Conservation (phyloP, 2,113 vertebrate genomes). For the Solea solea region DNA sequence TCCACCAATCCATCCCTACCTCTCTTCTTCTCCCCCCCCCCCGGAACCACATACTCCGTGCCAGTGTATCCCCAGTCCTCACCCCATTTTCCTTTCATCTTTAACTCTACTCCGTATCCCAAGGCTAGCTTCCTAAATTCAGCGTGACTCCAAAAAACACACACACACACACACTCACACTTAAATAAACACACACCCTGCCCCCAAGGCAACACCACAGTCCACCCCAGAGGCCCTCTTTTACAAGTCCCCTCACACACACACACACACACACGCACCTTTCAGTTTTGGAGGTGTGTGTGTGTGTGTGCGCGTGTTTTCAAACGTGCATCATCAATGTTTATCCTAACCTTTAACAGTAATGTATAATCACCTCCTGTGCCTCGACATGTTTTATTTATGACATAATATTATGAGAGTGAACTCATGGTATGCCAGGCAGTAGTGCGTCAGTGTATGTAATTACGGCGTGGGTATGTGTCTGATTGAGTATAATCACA, state of each 20-base stretch:
- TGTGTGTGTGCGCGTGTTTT: slow-evolving; percentile 19
- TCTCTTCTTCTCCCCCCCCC: slow-evolving; percentile 12
- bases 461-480: slow-evolving; percentile 59
- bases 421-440: slow-evolving; percentile 46
- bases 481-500: slow-evolving; percentile 65
- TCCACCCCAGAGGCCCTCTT: slow-evolving; percentile 47
- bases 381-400: slow-evolving; percentile 54
- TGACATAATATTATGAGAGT: slow-evolving; percentile 45
- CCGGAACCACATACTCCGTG: slow-evolving; percentile 40
- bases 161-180: slow-evolving; percentile 44
- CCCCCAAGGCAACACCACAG: slow-evolving; percentile 35
- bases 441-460: slow-evolving; percentile 61
- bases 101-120: slow-evolving; percentile 66
- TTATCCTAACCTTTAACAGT: slow-evolving; percentile 47
- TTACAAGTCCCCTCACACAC: slow-evolving; percentile 35
- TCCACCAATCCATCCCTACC: slow-evolving; percentile 10
- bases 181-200: slow-evolving; percentile 62
- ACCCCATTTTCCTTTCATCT: slow-evolving; percentile 73
- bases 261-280: slow-evolving; percentile 32
- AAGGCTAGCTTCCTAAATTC: slow-evolving; percentile 51
- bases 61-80: slow-evolving; percentile 54
- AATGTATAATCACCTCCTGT: slow-evolving; percentile 46
- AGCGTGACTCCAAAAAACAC: slow-evolving; percentile 52
- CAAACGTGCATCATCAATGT: slow-evolving; percentile 50
- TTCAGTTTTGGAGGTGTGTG: slow-evolving; percentile 17